Evolutionary conservation across 2,797 vertebrate species (phyloP).

Genomic region (Ambastaia sidthimunki): DNA sequence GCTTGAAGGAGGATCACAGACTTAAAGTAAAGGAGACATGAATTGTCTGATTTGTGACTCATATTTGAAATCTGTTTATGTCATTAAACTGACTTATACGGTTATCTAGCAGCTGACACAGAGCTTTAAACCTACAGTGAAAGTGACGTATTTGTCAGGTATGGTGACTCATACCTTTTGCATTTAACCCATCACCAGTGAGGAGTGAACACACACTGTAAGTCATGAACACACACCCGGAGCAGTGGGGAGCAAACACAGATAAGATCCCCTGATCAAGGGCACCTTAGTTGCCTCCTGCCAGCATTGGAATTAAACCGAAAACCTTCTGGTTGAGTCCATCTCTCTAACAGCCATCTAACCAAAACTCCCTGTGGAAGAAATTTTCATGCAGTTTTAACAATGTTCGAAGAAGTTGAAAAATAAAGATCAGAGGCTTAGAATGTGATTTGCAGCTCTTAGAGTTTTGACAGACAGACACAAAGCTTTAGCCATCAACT

Average conservation of each 20-base stretch:
- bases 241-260: too few species aligned
- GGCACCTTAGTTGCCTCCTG: too few species aligned
- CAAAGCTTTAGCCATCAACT: conserved; percentile 32
- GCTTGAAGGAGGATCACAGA: not conserved
- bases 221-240: too few species aligned
- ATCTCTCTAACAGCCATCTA: not conserved
- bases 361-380: not conserved
- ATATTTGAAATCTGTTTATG: conserved; percentile 13
- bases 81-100: conserved; percentile 17
- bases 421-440: conserved; percentile 34
- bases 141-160: too few species aligned
- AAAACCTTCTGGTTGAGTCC: too few species aligned
- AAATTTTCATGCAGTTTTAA: conserved; percentile 33
- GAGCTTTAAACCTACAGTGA: not conserved
- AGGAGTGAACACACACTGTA: too few species aligned
- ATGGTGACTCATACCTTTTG: too few species aligned
- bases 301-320: too few species aligned
- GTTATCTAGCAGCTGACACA: conserved; percentile 3
- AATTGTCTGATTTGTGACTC: not conserved
- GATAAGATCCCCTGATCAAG: too few species aligned
- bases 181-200: too few species aligned
- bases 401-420: conserved; percentile 40
- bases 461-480: conserved; percentile 26
- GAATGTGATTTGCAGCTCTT: conserved; percentile 34
- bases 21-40: not conserved